phyloP scores from a whole-genome alignment of 2,888 invertebrate species.

The Chalcis sispes region DNA sequence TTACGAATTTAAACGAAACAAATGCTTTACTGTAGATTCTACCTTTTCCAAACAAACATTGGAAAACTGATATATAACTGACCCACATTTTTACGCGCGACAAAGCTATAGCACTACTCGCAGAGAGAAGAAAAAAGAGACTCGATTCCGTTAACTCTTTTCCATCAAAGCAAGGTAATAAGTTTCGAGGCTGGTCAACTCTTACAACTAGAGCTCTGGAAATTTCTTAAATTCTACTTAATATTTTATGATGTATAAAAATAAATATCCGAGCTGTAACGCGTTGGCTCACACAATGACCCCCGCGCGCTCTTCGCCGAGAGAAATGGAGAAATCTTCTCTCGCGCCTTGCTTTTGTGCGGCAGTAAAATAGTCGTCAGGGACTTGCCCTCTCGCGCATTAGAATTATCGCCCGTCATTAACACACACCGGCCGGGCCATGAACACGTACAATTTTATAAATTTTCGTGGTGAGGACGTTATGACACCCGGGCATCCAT shows the following conservation, averaged over 20 bases:
- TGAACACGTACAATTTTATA: slow-evolving; percentile 27
- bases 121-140: too few relatives aligned
- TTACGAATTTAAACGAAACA: too few relatives aligned
- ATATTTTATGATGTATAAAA: slow-evolving; percentile 47
- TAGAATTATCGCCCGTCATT: slow-evolving; percentile 44
- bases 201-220: slow-evolving; percentile 25
- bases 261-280: too few relatives aligned
- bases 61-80: too few relatives aligned
- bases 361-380: slow-evolving; percentile 34
- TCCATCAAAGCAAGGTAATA: slow-evolving; percentile 41
- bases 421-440: slow-evolving; percentile 7
- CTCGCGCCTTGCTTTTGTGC: not conserved
- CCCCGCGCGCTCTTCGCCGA: not conserved
- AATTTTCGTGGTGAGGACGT: slow-evolving; percentile 40
- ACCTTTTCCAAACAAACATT: slow-evolving; percentile 17
- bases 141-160: slow-evolving; percentile 48
- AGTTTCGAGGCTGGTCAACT: not conserved
- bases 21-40: too few relatives aligned
- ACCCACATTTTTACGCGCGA: slow-evolving; percentile 49
- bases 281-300: not conserved
- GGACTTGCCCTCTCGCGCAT: not conserved
- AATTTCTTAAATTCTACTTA: slow-evolving; percentile 50
- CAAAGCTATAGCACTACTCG: slow-evolving; percentile 26
- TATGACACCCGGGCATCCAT: slow-evolving; percentile 32
- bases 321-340: slow-evolving; percentile 20